These are phyloP conservation scores for Coelopa frigida DNA, from an alignment of 1,140 invertebrate species.

Conservation along the genomic window DNA sequence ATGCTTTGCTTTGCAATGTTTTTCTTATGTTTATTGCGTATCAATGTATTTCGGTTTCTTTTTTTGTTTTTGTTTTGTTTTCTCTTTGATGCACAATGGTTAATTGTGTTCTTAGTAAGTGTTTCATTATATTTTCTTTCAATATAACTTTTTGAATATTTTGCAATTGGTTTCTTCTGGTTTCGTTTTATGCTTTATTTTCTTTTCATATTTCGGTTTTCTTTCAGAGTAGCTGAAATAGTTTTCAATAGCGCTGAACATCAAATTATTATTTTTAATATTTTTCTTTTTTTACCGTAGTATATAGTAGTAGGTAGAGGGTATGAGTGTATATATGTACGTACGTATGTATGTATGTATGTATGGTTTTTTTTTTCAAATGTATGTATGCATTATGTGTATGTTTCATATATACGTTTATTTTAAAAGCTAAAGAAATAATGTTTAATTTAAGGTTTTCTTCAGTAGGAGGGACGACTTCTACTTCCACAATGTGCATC, in stretches of 20 bases:
- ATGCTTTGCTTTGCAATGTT: constrained; percentile 2
- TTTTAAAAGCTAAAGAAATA: too few species aligned
- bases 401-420: too few species aligned
- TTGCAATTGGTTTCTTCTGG: too few species aligned
- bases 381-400: constrained; percentile 1
- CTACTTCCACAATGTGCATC: too few species aligned
- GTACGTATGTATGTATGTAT: constrained; percentile 10
- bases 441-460: too few species aligned
- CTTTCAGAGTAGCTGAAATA: constrained; percentile 2
- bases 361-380: constrained; percentile 5
- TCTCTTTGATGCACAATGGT: not conserved
- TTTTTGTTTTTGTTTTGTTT: constrained; percentile 3
- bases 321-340: constrained; percentile 8
- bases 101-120: not conserved
- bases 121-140: too few species aligned
- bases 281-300: constrained; percentile 5
- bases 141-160: too few species aligned
- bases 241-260: not conserved
- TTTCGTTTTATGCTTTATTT: not conserved
- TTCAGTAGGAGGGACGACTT: too few species aligned
- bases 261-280: not conserved
- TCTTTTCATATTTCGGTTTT: not conserved
- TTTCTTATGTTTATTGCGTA: constrained; percentile 1
- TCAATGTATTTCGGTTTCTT: not conserved
- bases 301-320: constrained; percentile 8